Evolutionary conservation across 2,888 invertebrate species (phyloP), one percentile per base, ranked within the genome.

Genomic region (Lydus trimaculatus): DNA sequence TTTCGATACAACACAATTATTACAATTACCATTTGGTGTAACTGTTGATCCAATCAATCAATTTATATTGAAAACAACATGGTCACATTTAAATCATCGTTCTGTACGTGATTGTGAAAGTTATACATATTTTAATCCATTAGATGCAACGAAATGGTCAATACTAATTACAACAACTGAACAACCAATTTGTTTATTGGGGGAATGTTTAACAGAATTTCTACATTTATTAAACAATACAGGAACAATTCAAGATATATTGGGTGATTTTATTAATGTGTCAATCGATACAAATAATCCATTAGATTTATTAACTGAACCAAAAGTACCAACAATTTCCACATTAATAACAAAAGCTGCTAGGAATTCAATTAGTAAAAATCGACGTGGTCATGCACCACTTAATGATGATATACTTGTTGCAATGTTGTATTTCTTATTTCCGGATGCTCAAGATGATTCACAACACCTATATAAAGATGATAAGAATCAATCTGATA

Each of bases 101-200:
- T 90, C 94, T 68, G 91, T 96, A 31, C 91, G 96, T 1, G 98
- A 99, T 82, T 94, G 94, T 72, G 93, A 94, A 75, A 91, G 91
- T 72, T 95, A 94, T 84, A 92, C 94, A 23, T 96, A 97, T 84
- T 92, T 98, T 78, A 93, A 97, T 82, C 96, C 98, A 1, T 84
- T 90, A 59, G 88, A 90, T 88, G 89, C 97, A 79, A 94, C 94
- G 0, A 88, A 90, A 66, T 97, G 97, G 97, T 90, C 90, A 0
- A 86, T 91, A 15, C 89, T 90, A 72, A 87, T 91, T 9, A 89
- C 89, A 81, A 89, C 91, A 84, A 88, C 90, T 25, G 90, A 91
- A 17, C 89, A 91, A 65, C 91, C 93, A 0, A 88, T 90, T 25
- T 95, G 94, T 81, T 89, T 95, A 75, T 88, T 98, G 69, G 90